Evolutionary conservation across 2,888 invertebrate genomes (phyloP).

Genomic region (Ectobius pallidus): DNA sequence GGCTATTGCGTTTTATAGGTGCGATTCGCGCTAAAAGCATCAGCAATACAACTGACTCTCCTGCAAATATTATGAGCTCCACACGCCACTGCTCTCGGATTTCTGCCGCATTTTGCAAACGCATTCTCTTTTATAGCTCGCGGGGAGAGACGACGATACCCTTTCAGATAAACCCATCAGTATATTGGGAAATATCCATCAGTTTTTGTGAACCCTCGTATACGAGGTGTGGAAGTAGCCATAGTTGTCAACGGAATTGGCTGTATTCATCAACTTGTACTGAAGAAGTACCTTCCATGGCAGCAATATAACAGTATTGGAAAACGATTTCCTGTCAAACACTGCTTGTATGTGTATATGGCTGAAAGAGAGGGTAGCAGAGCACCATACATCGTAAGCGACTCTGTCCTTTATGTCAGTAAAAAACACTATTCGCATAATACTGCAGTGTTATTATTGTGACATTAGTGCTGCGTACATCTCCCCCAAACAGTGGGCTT

Average conservation of each 20-base stretch:
- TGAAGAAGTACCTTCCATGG: not conserved
- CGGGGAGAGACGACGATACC: no score
- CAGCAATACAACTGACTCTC: no score
- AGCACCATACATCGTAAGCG: not conserved
- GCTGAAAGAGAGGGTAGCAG: no score
- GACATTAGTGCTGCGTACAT: not conserved
- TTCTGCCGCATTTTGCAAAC: no score
- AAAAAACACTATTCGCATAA: not conserved
- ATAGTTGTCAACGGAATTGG: not conserved
- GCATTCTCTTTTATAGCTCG: no score
- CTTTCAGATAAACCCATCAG: no score
- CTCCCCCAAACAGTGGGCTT: not conserved
- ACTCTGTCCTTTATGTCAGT: not conserved
- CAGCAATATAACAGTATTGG: conserved; percentile 6
- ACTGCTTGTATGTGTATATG: not conserved
- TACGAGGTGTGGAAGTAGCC: not conserved
- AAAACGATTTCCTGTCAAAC: conserved; percentile 13
- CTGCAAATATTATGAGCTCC: no score
- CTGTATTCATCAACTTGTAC: not conserved
- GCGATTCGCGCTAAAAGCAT: no score
- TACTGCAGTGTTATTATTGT: not conserved
- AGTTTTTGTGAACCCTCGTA: not conserved
- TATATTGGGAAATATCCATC: not conserved
- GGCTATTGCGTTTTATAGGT: no score
- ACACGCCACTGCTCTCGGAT: no score